phyloP scores from a whole-genome alignment of 2,113 vertebrate species.

The Stictonetta naevosa region DNA sequence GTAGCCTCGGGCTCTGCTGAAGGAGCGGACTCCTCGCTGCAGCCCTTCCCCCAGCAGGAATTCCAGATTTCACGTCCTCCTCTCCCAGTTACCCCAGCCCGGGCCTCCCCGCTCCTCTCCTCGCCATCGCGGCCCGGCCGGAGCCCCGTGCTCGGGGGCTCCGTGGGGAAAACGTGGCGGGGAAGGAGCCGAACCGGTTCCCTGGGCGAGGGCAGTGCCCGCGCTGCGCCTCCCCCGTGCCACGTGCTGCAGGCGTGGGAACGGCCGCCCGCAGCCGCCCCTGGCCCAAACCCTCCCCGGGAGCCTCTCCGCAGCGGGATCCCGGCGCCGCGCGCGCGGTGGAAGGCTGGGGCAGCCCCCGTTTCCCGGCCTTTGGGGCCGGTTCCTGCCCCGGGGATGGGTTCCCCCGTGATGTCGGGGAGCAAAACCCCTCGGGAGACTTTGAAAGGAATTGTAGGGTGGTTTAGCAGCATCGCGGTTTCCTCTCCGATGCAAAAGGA shows the following conservation, averaged over 20 bases:
- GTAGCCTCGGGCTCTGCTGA: not conserved
- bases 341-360: not conserved
- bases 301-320: too few species aligned
- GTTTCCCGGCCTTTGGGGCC: rapidly evolving
- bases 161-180: not conserved
- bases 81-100: conserved; percentile 14
- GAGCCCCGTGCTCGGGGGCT: not conserved
- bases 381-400: not conserved
- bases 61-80: not conserved
- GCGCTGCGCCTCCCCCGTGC: not conserved
- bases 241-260: not conserved
- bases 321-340: too few species aligned
- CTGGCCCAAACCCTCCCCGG: not conserved
- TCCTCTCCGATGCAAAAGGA: not conserved
- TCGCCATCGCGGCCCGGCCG: not conserved
- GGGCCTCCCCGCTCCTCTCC: conserved; percentile 39
- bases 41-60: conserved; percentile 52
- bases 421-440: not conserved
- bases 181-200: not conserved
- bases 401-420: not conserved
- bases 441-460: not conserved
- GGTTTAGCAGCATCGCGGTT: not conserved
- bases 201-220: not conserved
- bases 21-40: not conserved
- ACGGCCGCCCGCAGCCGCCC: not conserved